These are phyloP conservation scores for Psophia crepitans DNA, from an alignment of 2,113 vertebrate genomes.

Conservation along the genomic window DNA sequence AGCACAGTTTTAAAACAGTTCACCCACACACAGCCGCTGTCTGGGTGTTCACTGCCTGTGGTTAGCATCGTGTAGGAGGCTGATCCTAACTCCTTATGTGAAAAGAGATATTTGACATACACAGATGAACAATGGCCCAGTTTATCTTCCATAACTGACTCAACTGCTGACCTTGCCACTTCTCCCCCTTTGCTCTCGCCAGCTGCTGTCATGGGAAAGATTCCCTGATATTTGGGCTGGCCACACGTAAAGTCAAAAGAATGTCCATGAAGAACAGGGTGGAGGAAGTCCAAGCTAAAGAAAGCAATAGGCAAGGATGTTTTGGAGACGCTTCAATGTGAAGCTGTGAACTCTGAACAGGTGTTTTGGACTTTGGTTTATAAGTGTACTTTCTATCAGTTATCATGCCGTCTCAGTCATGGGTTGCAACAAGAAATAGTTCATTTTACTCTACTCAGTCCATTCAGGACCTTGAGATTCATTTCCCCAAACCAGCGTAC, in stretches of 20 bases:
- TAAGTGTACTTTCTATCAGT: not conserved
- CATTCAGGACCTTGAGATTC: not conserved
- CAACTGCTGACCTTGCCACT: slow-evolving; percentile 71
- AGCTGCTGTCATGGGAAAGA: slow-evolving; percentile 80
- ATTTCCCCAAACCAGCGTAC: not conserved
- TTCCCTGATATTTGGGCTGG: slow-evolving; percentile 69
- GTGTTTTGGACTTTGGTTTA: not conserved
- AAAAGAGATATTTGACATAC: slow-evolving; percentile 35
- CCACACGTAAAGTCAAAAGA: slow-evolving; percentile 66
- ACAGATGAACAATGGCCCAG: slow-evolving; percentile 57
- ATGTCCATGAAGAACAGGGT: slow-evolving; percentile 65
- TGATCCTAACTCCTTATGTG: slow-evolving; percentile 45
- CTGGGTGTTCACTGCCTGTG: not conserved
- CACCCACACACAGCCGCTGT: slow-evolving; percentile 20
- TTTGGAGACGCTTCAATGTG: not conserved
- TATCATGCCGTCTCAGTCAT: not conserved
- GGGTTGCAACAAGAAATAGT: not conserved
- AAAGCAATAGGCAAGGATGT: not conserved
- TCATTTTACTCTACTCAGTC: not conserved
- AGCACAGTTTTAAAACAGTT: slow-evolving; percentile 12
- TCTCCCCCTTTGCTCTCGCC: slow-evolving; percentile 70
- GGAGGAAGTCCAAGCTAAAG: slow-evolving; percentile 38
- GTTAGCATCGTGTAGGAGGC: slow-evolving; percentile 45
- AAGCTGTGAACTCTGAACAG: slow-evolving; percentile 20
- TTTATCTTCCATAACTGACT: slow-evolving; percentile 52